phyloP scores from a whole-genome alignment of 1,140 invertebrate genomes.

The Lasioglossum albipes region DNA sequence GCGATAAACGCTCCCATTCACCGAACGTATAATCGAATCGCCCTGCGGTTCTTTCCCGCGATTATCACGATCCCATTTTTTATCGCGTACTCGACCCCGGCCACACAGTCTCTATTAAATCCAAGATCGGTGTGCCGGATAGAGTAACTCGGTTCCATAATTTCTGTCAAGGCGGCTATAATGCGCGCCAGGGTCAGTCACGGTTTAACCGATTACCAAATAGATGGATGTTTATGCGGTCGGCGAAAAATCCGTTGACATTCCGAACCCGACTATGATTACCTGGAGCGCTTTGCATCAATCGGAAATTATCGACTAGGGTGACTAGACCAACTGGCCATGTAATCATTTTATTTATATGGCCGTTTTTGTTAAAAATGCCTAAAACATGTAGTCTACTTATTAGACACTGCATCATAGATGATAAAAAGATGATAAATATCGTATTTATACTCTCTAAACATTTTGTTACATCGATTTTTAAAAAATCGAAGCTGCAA shows the following conservation, averaged over 20 bases:
- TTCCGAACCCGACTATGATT: no score
- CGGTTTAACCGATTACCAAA: neutral
- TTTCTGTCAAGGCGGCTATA: neutral
- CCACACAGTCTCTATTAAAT: neutral
- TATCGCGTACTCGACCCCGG: neutral
- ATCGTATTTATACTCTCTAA: no score
- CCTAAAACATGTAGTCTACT: no score
- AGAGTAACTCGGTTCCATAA: neutral
- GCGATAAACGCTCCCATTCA: conserved; percentile 68
- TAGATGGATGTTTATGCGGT: neutral
- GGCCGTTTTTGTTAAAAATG: no score
- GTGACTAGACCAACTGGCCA: no score
- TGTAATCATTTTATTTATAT: no score
- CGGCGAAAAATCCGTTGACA: neutral
- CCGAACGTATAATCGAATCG: conserved; percentile 56
- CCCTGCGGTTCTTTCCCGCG: neutral
- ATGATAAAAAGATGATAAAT: no score
- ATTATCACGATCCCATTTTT: conserved; percentile 36
- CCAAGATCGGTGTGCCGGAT: neutral
- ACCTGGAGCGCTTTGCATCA: no score
- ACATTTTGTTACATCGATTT: no score
- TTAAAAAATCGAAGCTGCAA: no score
- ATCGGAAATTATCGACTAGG: no score
- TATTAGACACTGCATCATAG: no score
- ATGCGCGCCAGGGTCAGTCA: neutral